Evolutionary conservation across 1,140 invertebrate species (phyloP), one percentile per base, ranked within the genome.

Genomic region (Papilio helenus): DNA sequence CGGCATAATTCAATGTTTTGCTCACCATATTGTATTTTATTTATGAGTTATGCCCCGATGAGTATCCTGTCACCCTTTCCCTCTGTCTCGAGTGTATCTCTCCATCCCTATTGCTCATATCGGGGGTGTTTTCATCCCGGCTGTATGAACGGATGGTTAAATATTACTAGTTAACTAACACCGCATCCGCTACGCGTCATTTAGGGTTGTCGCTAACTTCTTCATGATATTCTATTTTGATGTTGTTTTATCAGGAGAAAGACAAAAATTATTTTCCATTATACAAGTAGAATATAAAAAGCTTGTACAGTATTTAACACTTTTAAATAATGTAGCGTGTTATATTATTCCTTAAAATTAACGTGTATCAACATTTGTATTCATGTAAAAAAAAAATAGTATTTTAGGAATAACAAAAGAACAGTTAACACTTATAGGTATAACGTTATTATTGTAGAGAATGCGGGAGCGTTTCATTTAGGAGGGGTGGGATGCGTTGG

Each of bases 21-120:
- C 92, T 94, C 94, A 95, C 94, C 93, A 95, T 95, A 95, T 95
- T 95, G 94, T 94, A 92, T 91, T 94, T 95, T 95, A 95, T 95
- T 95, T 95, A 95, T 95, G 93, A 93, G 92, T 93, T 92, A 94
- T 93, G 89, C 89, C 78, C 88, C 83, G 89, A 87, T 91, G 92
- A 88, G 76, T 86, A 83, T 87, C 42, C 49, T 82, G 49, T 79
- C 74, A 92, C 89, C 84, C 87, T 89, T 86, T 93, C 83, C 72
- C 76, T 81, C 82, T 79, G 79, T 77, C 76, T 34, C 39, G 9
- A 18, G 71, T 61, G 51, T 72, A 76, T 87, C 79, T 68, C 77
- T 80, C 80, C 80, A 82, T 90, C 89, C 82, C 84, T 90, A 80
- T 90, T 83, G 18, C 76, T 79, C 83, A 85, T 84, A 79, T 81